Evolutionary conservation across 2,113 vertebrate genomes (phyloP).

Genomic region (Aythya baeri): DNA sequence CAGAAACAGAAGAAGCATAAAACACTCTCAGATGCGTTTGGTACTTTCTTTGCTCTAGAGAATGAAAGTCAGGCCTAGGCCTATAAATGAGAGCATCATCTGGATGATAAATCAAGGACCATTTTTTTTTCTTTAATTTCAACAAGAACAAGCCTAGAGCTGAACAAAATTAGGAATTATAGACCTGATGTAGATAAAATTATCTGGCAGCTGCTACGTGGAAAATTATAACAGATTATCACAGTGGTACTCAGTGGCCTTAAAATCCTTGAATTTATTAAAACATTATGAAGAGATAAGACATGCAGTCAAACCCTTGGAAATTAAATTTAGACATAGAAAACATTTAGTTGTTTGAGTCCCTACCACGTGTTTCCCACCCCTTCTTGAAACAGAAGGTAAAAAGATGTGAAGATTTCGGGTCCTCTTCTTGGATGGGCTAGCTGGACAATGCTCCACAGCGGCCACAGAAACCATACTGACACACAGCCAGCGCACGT

Average conservation of each 20-base stretch:
- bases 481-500: rapidly evolving
- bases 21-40: not conserved
- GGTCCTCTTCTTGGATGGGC: not conserved
- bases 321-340: conserved; percentile 18
- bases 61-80: not conserved
- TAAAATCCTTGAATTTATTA: conserved; percentile 45
- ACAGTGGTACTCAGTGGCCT: not conserved
- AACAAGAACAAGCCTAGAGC: conserved; percentile 19
- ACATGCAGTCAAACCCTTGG: not conserved
- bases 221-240: conserved; percentile 6
- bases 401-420: not conserved
- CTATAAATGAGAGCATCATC: not conserved
- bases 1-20: not conserved
- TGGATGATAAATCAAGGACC: not conserved
- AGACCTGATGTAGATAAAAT: conserved; percentile 6
- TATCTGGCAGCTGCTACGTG: not conserved
- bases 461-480: not conserved
- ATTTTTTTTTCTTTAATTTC: conserved; percentile 29
- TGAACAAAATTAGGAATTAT: conserved; percentile 49
- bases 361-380: not conserved
- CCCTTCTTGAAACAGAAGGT: not conserved
- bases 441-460: not conserved
- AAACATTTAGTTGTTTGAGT: not conserved
- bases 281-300: conserved; percentile 26
- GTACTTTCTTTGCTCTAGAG: not conserved